These are phyloP conservation scores for Iphiclides podalirius DNA, from an alignment of 2,888 invertebrate species.

Conservation along the genomic window DNA sequence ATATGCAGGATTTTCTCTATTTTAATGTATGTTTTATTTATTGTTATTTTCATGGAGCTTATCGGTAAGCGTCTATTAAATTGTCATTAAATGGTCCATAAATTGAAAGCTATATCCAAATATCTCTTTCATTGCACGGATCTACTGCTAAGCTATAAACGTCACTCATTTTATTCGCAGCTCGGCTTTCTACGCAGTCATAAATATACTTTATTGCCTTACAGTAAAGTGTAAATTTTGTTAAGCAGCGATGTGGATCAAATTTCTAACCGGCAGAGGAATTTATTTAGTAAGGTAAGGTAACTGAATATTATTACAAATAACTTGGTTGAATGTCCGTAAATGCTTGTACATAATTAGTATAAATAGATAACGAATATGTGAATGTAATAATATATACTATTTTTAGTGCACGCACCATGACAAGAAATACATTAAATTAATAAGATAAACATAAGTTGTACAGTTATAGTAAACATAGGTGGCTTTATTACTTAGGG, in stretches of 20 bases:
- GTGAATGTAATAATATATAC: too few species aligned
- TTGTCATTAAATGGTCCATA: not conserved
- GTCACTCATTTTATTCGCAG: conserved; percentile 9
- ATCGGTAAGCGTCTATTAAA: not conserved
- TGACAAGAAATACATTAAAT: too few species aligned
- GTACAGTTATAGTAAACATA: too few species aligned
- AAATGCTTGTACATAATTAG: too few species aligned
- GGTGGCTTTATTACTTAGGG: too few species aligned
- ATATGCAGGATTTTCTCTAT: too few species aligned
- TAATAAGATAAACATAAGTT: too few species aligned
- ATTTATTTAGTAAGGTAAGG: not conserved
- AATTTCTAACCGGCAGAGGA: not conserved
- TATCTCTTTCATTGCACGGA: conserved; percentile 11
- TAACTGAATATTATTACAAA: not conserved
- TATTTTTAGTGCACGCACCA: too few species aligned
- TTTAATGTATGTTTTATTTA: too few species aligned
- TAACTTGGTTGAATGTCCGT: not conserved
- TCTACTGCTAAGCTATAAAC: conserved; percentile 7
- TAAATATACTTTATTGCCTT: conserved; percentile 8
- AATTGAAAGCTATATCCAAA: conserved; percentile 5
- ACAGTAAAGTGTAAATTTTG: conserved; percentile 1
- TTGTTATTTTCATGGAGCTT: too few species aligned
- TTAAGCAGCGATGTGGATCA: not conserved
- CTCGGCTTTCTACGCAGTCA: conserved; percentile 1
- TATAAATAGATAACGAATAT: too few species aligned